These are phyloP conservation scores for Hymenopus coronatus DNA, from an alignment of 2,888 invertebrate genomes.

Conservation along the genomic window DNA sequence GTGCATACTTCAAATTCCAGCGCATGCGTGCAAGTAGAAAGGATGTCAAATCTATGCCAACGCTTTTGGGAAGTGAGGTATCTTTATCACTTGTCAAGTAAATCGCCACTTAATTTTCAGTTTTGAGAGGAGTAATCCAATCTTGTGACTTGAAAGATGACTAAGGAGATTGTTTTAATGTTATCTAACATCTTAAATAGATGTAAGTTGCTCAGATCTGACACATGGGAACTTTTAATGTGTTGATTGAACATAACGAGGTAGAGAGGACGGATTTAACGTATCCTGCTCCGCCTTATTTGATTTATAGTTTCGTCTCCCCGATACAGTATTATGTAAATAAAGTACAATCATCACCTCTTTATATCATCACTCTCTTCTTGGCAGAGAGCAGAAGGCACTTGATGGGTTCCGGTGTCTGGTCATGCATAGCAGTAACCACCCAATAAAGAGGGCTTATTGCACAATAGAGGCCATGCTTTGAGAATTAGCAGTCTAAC, in stretches of 20 bases:
- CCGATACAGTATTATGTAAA: slow-evolving; percentile 2
- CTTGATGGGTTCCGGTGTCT: not conserved
- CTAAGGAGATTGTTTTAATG: not conserved
- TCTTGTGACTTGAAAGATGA: not conserved
- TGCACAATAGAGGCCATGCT: not conserved
- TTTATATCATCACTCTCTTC: not conserved
- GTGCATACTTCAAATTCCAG: not conserved
- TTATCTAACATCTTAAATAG: not conserved
- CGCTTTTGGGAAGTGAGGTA: not conserved
- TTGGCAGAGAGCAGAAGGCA: not conserved
- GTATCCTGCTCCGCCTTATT: not conserved
- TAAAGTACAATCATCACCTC: not conserved
- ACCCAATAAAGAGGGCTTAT: not conserved
- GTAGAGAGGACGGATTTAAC: not conserved
- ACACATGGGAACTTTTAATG: not conserved
- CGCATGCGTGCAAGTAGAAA: not conserved
- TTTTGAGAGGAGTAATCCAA: not conserved
- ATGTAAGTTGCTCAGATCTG: not conserved
- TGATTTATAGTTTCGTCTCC: slow-evolving; percentile 3
- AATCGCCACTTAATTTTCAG: not conserved
- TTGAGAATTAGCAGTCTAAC: not conserved
- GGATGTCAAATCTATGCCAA: not conserved
- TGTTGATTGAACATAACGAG: not conserved
- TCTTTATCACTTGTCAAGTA: not conserved
- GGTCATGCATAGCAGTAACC: not conserved